Percentiles rank a stretch among this genome's conserved stretches.
Conservation (phyloP, 2,888 invertebrate genomes). For the Nomada fabriciana region DNA sequence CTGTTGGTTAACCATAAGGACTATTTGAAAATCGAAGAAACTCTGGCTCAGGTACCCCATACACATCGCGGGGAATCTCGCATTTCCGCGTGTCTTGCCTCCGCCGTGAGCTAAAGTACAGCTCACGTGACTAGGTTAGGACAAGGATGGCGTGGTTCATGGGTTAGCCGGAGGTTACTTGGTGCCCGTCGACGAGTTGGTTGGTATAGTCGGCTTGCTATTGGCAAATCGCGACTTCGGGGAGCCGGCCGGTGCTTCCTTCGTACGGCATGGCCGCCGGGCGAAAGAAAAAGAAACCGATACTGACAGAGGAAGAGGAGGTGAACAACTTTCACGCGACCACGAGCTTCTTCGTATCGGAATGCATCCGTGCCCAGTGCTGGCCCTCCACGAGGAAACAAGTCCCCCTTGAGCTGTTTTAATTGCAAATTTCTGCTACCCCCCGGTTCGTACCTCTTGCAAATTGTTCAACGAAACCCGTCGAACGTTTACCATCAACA, state of each 20-base stretch:
- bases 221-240: constrained; percentile 63
- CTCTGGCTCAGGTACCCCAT: neutral
- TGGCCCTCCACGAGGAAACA: constrained; percentile 20
- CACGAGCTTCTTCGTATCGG: constrained; percentile 73
- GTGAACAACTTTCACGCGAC: constrained; percentile 79
- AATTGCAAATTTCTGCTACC: constrained; percentile 56
- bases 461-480: constrained; percentile 38
- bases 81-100: constrained; percentile 49
- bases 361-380: constrained; percentile 42
- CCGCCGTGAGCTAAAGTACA: constrained; percentile 30
- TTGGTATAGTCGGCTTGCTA: constrained; percentile 39
- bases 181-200: constrained; percentile 17
- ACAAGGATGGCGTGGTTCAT: constrained; percentile 64
- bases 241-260: constrained; percentile 40
- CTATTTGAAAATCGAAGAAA: constrained; percentile 11
- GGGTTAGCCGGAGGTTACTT: constrained; percentile 55
- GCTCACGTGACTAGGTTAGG: constrained; percentile 58
- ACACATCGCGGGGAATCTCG: constrained; percentile 12
- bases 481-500: constrained; percentile 28
- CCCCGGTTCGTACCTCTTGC: constrained; percentile 6
- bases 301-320: constrained; percentile 57
- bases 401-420: constrained; percentile 33
- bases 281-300: constrained; percentile 29
- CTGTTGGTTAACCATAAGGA: neutral
- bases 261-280: constrained; percentile 29